Percentiles rank a stretch among this genome's conserved stretches.
These are phyloP conservation scores for Phragmatobia fuliginosa DNA, from an alignment of 2,888 invertebrate species.

Conservation along the genomic window DNA sequence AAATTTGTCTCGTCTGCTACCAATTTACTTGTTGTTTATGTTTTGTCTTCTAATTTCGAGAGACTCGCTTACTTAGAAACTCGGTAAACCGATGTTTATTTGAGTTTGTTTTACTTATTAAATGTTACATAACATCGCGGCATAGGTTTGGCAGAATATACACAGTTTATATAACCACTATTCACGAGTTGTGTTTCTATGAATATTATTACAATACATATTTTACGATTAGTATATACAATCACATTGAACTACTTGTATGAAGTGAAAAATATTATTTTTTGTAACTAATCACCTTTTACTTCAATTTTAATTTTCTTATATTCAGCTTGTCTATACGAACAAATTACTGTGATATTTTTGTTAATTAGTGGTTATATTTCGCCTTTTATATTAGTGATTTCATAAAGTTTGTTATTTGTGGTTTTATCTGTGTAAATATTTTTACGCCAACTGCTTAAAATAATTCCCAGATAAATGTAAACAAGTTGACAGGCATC, in stretches of 20 bases:
- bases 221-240: neutral
- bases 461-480: constrained; percentile 1
- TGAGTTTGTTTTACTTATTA: constrained; percentile 45
- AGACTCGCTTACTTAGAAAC: constrained; percentile 47
- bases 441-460: neutral
- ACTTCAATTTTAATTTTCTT: neutral
- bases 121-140: constrained; percentile 23
- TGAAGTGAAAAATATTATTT: neutral
- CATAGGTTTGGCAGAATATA: neutral
- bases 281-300: neutral
- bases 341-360: too few species aligned
- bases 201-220: neutral
- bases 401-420: neutral
- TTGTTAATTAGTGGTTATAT: neutral
- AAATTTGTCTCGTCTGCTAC: constrained; percentile 75
- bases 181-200: neutral
- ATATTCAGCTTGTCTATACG: too few species aligned
- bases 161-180: neutral
- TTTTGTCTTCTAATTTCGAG: constrained; percentile 52
- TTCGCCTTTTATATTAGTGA: neutral
- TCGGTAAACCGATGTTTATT: constrained; percentile 40
- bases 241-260: neutral
- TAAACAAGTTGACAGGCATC: constrained; percentile 23
- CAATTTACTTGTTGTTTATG: constrained; percentile 50
- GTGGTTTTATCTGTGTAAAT: neutral